A percentile compares a stretch with the other conserved stretches of the same genome.
phyloP scores from a whole-genome alignment of 2,113 vertebrate species.

The Cygnus atratus region DNA sequence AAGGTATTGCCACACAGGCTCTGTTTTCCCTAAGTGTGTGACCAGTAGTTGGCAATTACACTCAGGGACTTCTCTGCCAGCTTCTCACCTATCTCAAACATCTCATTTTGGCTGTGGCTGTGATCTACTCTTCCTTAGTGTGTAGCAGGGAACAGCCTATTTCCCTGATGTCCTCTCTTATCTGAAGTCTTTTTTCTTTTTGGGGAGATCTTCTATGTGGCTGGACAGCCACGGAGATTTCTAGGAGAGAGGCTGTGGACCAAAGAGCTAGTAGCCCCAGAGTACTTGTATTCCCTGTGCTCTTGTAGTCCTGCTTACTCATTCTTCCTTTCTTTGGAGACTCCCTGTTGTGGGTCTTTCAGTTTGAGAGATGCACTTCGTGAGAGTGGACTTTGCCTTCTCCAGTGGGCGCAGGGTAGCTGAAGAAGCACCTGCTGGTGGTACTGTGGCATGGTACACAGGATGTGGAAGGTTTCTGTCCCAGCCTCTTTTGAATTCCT shows the following conservation, averaged over 20 bases:
- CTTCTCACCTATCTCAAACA: conserved; percentile 5
- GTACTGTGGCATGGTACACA: fast-evolving
- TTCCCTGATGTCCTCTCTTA: not conserved
- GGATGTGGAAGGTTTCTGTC: not conserved
- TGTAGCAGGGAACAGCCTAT: not conserved
- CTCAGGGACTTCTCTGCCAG: not conserved
- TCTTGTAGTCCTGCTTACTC: not conserved
- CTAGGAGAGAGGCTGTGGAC: not conserved
- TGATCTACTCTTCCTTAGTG: conserved; percentile 13
- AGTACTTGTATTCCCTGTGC: not conserved
- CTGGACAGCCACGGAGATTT: not conserved
- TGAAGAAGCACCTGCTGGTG: not conserved
- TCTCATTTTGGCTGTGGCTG: conserved; percentile 21
- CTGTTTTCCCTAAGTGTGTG: not conserved
- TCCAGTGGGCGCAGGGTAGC: not conserved
- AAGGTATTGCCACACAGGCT: not conserved
- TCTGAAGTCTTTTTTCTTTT: conserved; percentile 1
- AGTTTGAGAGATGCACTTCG: not conserved
- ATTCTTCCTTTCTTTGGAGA: not conserved
- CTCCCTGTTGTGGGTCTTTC: not conserved
- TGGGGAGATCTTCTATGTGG: not conserved
- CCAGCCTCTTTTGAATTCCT: not conserved
- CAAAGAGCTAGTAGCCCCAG: not conserved
- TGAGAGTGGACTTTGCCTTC: not conserved
- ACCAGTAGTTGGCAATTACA: conserved; percentile 17